These are phyloP conservation scores for Abrostola triplasia DNA, from an alignment of 2,888 invertebrate genomes.

Conservation along the genomic window DNA sequence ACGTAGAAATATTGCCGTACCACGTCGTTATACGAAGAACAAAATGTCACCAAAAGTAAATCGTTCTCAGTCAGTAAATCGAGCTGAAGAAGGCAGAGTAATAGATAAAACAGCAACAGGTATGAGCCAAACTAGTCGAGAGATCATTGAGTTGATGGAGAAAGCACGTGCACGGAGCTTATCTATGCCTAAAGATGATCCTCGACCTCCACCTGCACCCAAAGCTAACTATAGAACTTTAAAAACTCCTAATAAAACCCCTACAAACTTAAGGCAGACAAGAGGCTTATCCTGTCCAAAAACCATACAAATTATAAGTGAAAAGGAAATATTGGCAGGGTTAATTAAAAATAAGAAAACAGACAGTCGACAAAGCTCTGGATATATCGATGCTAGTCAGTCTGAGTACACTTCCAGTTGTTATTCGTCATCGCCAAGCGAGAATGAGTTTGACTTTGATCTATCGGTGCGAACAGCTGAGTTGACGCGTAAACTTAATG, in stretches of 20 bases:
- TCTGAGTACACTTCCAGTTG: slow-evolving; percentile 87
- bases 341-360: slow-evolving; percentile 78
- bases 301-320: slow-evolving; percentile 85
- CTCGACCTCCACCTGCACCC: slow-evolving; percentile 75
- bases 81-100: slow-evolving; percentile 75
- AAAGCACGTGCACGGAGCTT: slow-evolving; percentile 84
- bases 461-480: slow-evolving; percentile 83
- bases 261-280: slow-evolving; percentile 72
- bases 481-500: slow-evolving; percentile 79
- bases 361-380: slow-evolving; percentile 80
- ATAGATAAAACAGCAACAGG: slow-evolving; percentile 78
- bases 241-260: slow-evolving; percentile 87
- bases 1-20: slow-evolving; percentile 80
- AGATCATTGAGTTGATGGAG: slow-evolving; percentile 85
- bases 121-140: slow-evolving; percentile 83
- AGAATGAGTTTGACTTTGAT: slow-evolving; percentile 86
- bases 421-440: slow-evolving; percentile 85
- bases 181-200: slow-evolving; percentile 86
- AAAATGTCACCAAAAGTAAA: slow-evolving; percentile 80
- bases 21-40: slow-evolving; percentile 80
- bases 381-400: slow-evolving; percentile 85
- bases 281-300: slow-evolving; percentile 86
- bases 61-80: slow-evolving; percentile 88
- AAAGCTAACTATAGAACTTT: slow-evolving; percentile 80
- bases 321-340: slow-evolving; percentile 86